phyloP scores from a whole-genome alignment of 2,888 invertebrate genomes.

The Villa cingulata region DNA sequence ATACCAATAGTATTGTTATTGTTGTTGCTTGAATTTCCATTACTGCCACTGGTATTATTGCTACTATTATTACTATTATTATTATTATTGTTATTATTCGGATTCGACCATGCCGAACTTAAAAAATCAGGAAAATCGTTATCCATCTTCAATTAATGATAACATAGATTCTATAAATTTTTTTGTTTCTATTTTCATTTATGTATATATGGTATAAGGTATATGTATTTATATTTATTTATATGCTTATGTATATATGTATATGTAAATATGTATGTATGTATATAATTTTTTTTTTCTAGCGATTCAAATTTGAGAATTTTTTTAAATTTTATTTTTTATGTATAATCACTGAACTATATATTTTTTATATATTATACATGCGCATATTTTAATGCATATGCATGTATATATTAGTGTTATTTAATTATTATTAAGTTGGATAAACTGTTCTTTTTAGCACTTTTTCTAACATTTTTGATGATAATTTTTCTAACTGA shows the following conservation, averaged over 20 bases:
- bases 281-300: no score
- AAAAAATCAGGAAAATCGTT: constrained; percentile 22
- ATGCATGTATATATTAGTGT: not conserved
- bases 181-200: not conserved
- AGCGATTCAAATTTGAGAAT: no score
- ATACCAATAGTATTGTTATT: constrained; percentile 15
- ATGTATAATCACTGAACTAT: no score
- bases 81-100: constrained; percentile 9
- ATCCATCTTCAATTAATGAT: constrained; percentile 19
- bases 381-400: no score
- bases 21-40: constrained; percentile 9
- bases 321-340: no score
- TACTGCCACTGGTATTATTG: constrained; percentile 11
- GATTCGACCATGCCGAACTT: constrained; percentile 19
- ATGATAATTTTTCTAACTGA: not conserved
- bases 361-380: no score
- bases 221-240: no score
- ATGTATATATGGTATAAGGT: no score
- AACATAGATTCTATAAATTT: constrained; percentile 10
- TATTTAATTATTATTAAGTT: constrained; percentile 10
- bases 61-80: constrained; percentile 2
- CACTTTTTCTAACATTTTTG: constrained; percentile 17
- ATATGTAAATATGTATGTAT: not conserved
- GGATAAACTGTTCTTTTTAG: constrained; percentile 17
- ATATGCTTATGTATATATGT: no score